Conservation (phyloP, 2,797 vertebrate species). For the Tiaroga cobitis region DNA sequence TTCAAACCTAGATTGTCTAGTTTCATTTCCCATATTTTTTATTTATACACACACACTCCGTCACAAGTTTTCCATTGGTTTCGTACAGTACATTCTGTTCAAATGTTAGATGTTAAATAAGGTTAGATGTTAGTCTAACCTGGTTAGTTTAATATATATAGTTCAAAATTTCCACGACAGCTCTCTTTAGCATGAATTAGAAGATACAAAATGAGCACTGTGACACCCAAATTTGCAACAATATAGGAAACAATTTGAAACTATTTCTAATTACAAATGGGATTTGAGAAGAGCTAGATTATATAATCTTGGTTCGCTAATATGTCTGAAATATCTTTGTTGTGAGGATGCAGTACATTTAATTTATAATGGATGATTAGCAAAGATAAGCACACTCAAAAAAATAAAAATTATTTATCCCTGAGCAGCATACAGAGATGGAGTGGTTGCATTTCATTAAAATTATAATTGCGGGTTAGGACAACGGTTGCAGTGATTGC, state of each 20-base stretch:
- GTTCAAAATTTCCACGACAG: no score
- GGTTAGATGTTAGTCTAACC: no score
- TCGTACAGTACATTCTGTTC: no score
- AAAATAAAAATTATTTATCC: not conserved
- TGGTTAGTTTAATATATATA: no score
- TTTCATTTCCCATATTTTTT: no score
- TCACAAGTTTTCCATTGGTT: no score
- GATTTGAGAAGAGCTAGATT: not conserved
- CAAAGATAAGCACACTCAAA: not conserved
- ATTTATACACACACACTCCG: no score
- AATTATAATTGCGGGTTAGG: constrained; percentile 42
- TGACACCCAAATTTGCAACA: not conserved
- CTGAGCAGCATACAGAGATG: not conserved
- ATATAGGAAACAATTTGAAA: not conserved
- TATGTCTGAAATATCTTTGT: not conserved
- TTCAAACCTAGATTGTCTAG: no score
- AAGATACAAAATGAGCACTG: not conserved
- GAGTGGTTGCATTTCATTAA: constrained; percentile 32
- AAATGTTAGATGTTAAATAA: no score
- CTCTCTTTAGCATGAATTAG: not conserved
- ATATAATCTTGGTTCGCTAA: not conserved
- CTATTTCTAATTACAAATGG: not conserved
- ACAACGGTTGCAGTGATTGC: constrained; percentile 22
- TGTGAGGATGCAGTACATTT: not conserved
- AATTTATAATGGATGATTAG: not conserved